These are phyloP conservation scores for Temnothorax curvispinosus DNA, from an alignment of 1,140 invertebrate species.

Conservation along the genomic window DNA sequence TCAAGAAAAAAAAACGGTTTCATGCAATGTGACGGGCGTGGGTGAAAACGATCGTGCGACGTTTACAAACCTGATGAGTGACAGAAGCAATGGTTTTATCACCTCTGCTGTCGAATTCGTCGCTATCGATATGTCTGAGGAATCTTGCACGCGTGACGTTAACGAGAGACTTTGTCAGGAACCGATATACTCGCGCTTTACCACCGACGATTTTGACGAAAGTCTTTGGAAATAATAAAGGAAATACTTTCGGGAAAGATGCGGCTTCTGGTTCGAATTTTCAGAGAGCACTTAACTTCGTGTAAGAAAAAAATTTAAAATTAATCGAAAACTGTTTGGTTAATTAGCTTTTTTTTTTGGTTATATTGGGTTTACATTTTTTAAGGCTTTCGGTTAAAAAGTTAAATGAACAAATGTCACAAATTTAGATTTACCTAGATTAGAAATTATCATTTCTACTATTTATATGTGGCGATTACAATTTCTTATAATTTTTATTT, in stretches of 20 bases:
- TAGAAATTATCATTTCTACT: background rate
- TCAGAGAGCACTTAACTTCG: slow-evolving; percentile 71
- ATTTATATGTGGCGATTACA: background rate
- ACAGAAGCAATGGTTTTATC: slow-evolving; percentile 65
- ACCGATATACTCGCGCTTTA: slow-evolving; percentile 12
- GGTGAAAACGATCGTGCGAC: slow-evolving; percentile 27
- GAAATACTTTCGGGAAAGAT: slow-evolving; percentile 62
- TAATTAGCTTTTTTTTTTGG: background rate
- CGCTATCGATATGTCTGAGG: slow-evolving; percentile 33
- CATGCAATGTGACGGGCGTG: slow-evolving; percentile 63
- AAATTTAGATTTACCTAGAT: background rate
- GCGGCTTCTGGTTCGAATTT: slow-evolving; percentile 47
- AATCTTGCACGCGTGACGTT: background rate
- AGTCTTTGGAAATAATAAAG: slow-evolving; percentile 44
- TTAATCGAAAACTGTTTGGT: background rate
- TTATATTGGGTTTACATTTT: background rate
- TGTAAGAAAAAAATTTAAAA: slow-evolving; percentile 49
- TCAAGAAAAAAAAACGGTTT: slow-evolving; percentile 22
- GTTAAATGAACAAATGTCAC: background rate
- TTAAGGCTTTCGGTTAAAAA: background rate
- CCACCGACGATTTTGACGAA: slow-evolving; percentile 69
- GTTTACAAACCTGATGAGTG: slow-evolving; percentile 58
- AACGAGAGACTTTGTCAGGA: slow-evolving; percentile 21
- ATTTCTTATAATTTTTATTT: background rate
- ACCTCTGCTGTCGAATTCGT: slow-evolving; percentile 42